These are phyloP conservation scores for Catalaphyllia jardinei DNA, from an alignment of 64 coral and sea anemone species.

Conservation along the genomic window DNA sequence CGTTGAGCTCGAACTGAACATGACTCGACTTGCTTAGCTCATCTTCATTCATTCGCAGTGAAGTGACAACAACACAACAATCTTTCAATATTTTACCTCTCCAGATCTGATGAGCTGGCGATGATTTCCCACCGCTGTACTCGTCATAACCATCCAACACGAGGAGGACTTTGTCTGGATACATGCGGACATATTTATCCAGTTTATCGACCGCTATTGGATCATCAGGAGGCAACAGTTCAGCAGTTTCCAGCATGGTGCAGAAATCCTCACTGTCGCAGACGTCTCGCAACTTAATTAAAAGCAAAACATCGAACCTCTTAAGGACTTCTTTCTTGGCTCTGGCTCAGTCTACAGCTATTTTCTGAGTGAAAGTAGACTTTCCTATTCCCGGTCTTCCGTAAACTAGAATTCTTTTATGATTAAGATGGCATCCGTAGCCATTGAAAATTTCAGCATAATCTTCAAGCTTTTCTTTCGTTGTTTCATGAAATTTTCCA, in stretches of 20 bases:
- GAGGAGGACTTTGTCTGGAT: constrained; percentile 43
- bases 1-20: constrained; percentile 40
- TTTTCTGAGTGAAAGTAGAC: constrained; percentile 1
- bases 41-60: constrained; percentile 18
- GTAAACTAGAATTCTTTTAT: constrained; percentile 17
- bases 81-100: background rate
- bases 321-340: background rate
- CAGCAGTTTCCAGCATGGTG: background rate
- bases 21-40: constrained; percentile 1
- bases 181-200: background rate
- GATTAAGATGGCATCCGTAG: background rate
- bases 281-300: constrained; percentile 8
- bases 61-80: constrained; percentile 41
- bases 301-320: constrained; percentile 10
- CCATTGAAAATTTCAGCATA: background rate
- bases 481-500: background rate
- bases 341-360: constrained; percentile 13
- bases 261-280: background rate
- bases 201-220: background rate
- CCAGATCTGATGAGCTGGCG: constrained; percentile 24
- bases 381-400: constrained; percentile 26
- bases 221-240: constrained; percentile 10
- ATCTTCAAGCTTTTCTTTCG: background rate
- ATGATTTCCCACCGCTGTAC: constrained; percentile 11
- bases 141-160: constrained; percentile 57